Conservation (phyloP, 2,888 invertebrate species). For the Acholoe squamosa region DNA sequence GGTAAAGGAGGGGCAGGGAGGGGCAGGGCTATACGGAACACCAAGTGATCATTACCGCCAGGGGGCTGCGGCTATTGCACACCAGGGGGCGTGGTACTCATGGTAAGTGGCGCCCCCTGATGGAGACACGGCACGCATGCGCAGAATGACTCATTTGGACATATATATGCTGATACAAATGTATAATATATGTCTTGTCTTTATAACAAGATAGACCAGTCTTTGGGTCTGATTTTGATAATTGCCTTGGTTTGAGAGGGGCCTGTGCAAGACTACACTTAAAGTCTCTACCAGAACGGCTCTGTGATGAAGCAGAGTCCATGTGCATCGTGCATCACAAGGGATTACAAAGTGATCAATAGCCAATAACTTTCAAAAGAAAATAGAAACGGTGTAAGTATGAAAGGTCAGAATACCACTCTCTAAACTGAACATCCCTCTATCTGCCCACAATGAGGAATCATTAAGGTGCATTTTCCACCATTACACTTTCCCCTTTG, state of each 20-base stretch:
- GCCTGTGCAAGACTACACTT: too few species aligned
- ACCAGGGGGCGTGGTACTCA: conserved; percentile 14
- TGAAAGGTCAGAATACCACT: not conserved
- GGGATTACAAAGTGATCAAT: too few species aligned
- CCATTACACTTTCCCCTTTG: not conserved
- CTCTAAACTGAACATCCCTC: not conserved
- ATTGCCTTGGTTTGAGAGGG: too few species aligned
- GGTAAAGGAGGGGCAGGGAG: not conserved
- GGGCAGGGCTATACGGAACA: not conserved
- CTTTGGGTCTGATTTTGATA: too few species aligned
- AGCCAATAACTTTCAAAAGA: too few species aligned
- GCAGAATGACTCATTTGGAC: not conserved
- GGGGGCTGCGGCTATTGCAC: not conserved
- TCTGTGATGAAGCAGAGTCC: too few species aligned
- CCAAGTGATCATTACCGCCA: not conserved
- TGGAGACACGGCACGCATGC: not conserved
- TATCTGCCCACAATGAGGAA: not conserved
- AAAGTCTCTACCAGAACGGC: too few species aligned
- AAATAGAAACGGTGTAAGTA: too few species aligned
- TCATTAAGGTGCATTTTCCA: not conserved
- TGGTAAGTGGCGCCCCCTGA: conserved; percentile 8
- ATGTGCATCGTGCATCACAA: too few species aligned
- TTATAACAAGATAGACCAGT: too few species aligned
- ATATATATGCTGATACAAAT: too few species aligned
- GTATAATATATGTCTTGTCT: too few species aligned